Percentiles rank a stretch among this genome's conserved stretches.
Conservation (phyloP, 2,113 vertebrate species). For the Tonatia bakeri region DNA sequence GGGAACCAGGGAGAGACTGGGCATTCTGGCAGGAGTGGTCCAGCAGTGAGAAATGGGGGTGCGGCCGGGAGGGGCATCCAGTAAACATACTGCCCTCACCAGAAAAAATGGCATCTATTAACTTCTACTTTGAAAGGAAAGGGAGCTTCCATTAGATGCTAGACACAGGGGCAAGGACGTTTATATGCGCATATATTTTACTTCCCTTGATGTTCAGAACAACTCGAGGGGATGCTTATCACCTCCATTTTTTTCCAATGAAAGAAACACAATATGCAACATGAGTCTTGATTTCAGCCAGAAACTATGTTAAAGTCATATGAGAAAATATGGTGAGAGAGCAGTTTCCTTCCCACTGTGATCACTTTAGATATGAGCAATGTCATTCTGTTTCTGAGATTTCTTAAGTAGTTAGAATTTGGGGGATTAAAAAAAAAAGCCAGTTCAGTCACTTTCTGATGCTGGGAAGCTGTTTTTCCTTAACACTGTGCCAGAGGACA, state of each 20-base stretch:
- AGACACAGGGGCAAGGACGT: not conserved
- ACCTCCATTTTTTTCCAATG: not conserved
- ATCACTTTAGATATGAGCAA: constrained; percentile 3
- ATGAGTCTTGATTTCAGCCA: not conserved
- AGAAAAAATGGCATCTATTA: not conserved
- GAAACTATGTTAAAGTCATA: not conserved
- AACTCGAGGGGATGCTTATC: not conserved
- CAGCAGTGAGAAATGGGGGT: not conserved
- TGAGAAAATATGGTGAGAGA: not conserved
- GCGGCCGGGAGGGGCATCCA: not conserved
- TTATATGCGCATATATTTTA: not conserved
- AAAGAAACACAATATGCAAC: not conserved
- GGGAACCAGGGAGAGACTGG: not conserved
- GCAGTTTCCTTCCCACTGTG: not conserved
- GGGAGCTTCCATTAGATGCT: not conserved
- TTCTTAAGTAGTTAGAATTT: constrained; percentile 43
- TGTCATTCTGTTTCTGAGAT: constrained; percentile 38
- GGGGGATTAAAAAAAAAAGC: not conserved
- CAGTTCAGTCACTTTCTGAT: constrained; percentile 33
- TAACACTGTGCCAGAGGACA: constrained; percentile 54
- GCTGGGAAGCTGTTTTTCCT: constrained; percentile 59
- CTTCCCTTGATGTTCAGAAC: not conserved
- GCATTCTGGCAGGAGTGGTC: not conserved
- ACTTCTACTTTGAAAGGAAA: not conserved
- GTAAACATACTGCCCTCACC: not conserved